Evolutionary conservation across 2,888 invertebrate genomes (phyloP).

Genomic region (Conchocele bisecta): DNA sequence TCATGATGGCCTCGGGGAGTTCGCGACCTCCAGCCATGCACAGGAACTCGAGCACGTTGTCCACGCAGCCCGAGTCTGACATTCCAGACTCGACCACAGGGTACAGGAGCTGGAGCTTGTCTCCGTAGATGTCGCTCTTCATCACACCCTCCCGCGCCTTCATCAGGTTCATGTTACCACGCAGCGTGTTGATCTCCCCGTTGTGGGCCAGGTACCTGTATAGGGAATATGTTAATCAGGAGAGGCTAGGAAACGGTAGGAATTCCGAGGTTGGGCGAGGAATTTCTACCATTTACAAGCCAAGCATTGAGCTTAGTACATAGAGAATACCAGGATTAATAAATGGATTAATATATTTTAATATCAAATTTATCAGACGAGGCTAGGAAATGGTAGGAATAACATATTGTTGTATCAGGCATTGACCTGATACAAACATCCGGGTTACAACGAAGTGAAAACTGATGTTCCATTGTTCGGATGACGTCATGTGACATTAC

Average conservation of each 20-base stretch:
- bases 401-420: too few relatives aligned
- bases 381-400: too few relatives aligned
- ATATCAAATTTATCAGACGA: too few relatives aligned
- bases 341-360: too few relatives aligned
- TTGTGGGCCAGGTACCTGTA: conserved; percentile 96
- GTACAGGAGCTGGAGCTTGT: conserved; percentile 93
- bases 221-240: background rate
- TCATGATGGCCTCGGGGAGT: conserved; percentile 98
- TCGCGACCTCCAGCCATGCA: conserved; percentile 95
- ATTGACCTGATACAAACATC: too few relatives aligned
- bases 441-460: too few relatives aligned
- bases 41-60: conserved; percentile 98
- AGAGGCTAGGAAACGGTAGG: background rate
- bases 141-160: conserved; percentile 99
- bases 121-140: conserved; percentile 92
- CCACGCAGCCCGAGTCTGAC: conserved; percentile 98
- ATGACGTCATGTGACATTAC: too few relatives aligned
- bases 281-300: too few relatives aligned
- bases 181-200: conserved; percentile 99
- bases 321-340: background rate
- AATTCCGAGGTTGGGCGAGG: too few relatives aligned
- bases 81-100: conserved; percentile 99
- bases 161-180: conserved; percentile 99
- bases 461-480: too few relatives aligned
- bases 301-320: background rate